These are phyloP conservation scores for Ciconia stormi DNA, from an alignment of 2,113 vertebrate genomes.

Conservation along the genomic window DNA sequence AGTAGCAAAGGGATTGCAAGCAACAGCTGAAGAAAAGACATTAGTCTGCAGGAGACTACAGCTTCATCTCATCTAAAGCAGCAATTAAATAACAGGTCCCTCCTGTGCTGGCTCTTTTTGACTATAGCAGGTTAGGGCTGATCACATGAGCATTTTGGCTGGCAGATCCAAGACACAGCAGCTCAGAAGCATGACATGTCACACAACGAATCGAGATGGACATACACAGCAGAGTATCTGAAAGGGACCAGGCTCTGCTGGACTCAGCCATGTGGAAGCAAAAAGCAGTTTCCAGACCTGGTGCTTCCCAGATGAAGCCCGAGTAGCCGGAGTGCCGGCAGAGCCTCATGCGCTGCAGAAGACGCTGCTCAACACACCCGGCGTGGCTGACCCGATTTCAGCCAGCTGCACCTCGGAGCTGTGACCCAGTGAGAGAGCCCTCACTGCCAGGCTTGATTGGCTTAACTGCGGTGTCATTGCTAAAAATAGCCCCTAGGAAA, in stretches of 20 bases:
- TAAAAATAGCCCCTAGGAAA: neutral
- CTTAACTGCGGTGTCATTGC: neutral
- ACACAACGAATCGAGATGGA: rapidly evolving
- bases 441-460: neutral
- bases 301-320: neutral
- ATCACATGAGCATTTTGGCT: neutral
- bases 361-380: rapidly evolving
- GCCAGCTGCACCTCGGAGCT: neutral
- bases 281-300: neutral
- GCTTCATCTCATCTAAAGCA: neutral
- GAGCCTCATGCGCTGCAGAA: neutral
- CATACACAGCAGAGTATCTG: too few relatives aligned
- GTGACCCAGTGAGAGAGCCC: neutral
- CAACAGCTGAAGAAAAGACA: neutral
- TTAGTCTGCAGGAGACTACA: neutral
- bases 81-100: neutral
- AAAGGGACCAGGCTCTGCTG: neutral
- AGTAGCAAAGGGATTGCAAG: neutral
- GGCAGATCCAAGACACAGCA: neutral
- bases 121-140: neutral
- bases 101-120: neutral
- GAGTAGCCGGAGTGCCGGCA: neutral
- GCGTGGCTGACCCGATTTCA: rapidly evolving
- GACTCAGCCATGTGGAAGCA: neutral
- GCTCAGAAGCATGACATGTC: neutral